These are phyloP conservation scores for Hozukius guyotensis DNA, from an alignment of 2,797 vertebrate species.

Conservation along the genomic window DNA sequence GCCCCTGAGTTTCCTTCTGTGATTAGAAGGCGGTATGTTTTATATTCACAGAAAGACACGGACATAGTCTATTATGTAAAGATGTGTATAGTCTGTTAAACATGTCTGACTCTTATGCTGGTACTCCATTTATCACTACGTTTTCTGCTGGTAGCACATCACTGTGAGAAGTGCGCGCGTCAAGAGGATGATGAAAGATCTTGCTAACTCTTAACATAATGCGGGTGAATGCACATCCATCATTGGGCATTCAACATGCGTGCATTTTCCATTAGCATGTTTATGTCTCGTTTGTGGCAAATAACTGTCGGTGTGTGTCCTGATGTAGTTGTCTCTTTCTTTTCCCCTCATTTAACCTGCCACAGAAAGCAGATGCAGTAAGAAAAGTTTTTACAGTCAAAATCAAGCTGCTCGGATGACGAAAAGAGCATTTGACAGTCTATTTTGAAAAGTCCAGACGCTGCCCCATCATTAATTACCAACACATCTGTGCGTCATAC, in stretches of 20 bases:
- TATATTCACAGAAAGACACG: background rate
- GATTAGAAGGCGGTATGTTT: background rate
- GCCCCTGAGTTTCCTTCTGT: background rate
- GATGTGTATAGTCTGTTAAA: background rate
- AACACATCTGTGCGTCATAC: slow-evolving; percentile 11
- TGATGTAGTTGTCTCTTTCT: background rate
- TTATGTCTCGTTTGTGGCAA: background rate
- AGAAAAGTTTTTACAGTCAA: background rate
- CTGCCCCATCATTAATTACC: slow-evolving; percentile 6
- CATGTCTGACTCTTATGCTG: background rate
- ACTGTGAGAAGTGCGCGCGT: background rate
- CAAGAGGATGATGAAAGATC: background rate
- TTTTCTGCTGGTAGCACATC: background rate
- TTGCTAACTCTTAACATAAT: background rate
- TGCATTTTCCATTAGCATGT: background rate
- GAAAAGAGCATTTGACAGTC: background rate
- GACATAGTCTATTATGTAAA: background rate
- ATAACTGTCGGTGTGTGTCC: background rate
- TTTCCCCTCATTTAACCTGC: background rate
- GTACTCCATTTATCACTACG: background rate
- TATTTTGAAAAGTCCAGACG: slow-evolving; percentile 10
- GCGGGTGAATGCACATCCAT: slow-evolving; percentile 5
- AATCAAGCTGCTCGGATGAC: slow-evolving; percentile 1
- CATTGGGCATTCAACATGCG: background rate
- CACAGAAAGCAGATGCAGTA: background rate